A percentile compares a stretch with the other conserved stretches of the same genome.
phyloP scores from a whole-genome alignment of 2,113 vertebrate species.

The Elephas maximus region DNA sequence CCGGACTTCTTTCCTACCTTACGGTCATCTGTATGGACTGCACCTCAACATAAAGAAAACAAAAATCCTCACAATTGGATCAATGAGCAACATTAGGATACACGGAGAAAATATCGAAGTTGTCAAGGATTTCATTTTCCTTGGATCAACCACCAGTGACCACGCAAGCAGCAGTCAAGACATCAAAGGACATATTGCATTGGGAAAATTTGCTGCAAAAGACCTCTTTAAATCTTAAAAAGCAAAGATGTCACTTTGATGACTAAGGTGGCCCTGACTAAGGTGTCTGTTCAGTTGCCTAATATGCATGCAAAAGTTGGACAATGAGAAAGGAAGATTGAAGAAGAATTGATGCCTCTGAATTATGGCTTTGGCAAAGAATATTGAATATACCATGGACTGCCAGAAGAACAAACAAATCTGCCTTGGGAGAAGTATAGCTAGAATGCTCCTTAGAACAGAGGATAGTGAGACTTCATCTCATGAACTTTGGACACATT shows the following conservation, averaged over 20 bases:
- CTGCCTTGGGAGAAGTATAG: no score
- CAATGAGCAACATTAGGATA: background rate
- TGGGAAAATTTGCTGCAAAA: background rate
- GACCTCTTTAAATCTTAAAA: background rate
- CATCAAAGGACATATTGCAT: background rate
- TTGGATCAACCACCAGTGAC: background rate
- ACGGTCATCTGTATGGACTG: background rate
- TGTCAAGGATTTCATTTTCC: background rate
- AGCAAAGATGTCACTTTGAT: background rate
- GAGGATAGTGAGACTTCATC: no score
- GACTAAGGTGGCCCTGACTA: background rate
- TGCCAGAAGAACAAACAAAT: no score
- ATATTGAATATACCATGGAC: no score
- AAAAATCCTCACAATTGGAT: background rate
- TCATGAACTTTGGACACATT: no score
- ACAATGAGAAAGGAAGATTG: no score
- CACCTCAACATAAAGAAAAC: background rate
- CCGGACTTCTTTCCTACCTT: background rate
- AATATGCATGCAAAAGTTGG: no score
- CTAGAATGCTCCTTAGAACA: no score
- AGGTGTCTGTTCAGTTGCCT: no score
- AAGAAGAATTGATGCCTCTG: no score
- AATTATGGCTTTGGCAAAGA: no score
- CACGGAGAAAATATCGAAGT: background rate
- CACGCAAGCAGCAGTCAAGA: background rate